A percentile compares a stretch with the other conserved stretches of the same genome.
Conservation (phyloP, 2,888 invertebrate genomes). For the Carterocephalus palaemon region DNA sequence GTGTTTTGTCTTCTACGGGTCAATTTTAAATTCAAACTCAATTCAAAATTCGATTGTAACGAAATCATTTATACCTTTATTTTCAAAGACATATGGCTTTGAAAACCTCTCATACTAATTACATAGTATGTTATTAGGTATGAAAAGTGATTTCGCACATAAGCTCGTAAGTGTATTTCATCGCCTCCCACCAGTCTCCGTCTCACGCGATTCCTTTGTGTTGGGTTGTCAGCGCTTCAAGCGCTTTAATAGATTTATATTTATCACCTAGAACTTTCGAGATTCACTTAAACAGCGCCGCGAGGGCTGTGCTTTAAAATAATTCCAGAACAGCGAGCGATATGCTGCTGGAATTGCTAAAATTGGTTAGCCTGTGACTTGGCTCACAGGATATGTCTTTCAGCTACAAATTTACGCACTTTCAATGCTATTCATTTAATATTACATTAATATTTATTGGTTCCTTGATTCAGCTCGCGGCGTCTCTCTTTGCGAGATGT, state of each 20-base stretch:
- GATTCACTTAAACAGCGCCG: slow-evolving; percentile 17
- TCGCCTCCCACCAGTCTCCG: background rate
- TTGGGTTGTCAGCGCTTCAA: slow-evolving; percentile 18
- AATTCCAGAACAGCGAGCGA: slow-evolving; percentile 9
- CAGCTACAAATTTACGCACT: slow-evolving; percentile 11
- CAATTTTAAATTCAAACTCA: too few relatives aligned
- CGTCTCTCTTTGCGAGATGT: slow-evolving; percentile 13
- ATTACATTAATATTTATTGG: slow-evolving; percentile 24
- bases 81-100: too few relatives aligned
- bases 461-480: slow-evolving; percentile 17
- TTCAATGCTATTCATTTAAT: too few relatives aligned
- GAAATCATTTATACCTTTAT: too few relatives aligned
- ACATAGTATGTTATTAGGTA: too few relatives aligned
- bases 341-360: slow-evolving; percentile 7
- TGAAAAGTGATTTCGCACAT: too few relatives aligned
- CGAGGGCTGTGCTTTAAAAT: slow-evolving; percentile 13
- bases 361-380: slow-evolving; percentile 17
- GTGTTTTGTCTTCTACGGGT: too few relatives aligned
- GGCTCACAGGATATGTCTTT: slow-evolving; percentile 21
- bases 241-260: slow-evolving; percentile 22
- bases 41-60: too few relatives aligned
- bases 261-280: slow-evolving; percentile 19
- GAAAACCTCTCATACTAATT: too few relatives aligned
- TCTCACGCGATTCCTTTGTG: slow-evolving; percentile 10
- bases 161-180: too few relatives aligned